These are phyloP conservation scores for Neotoxoptera formosana DNA, from an alignment of 1,140 invertebrate genomes.

Conservation along the genomic window DNA sequence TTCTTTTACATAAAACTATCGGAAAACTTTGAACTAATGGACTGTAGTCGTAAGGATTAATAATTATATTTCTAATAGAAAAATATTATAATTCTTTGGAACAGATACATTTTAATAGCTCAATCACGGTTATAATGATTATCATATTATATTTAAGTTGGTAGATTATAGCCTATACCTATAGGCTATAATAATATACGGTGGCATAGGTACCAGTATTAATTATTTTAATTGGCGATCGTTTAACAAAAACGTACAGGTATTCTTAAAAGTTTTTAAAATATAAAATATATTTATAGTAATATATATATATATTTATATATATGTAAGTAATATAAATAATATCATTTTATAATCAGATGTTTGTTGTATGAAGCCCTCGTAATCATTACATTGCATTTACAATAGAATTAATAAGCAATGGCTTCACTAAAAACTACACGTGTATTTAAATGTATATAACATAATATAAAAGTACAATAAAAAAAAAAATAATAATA, in stretches of 20 bases:
- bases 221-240: not conserved
- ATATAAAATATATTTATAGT: not conserved
- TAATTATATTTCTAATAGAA: no score
- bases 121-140: not conserved
- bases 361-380: conserved; percentile 19
- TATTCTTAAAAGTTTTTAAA: not conserved
- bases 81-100: no score
- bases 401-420: not conserved
- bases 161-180: not conserved
- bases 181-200: not conserved
- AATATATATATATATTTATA: no score
- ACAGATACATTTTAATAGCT: not conserved
- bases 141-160: not conserved
- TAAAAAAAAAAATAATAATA: no score
- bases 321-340: conserved; percentile 11
- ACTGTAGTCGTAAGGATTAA: no score
- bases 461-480: not conserved
- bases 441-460: not conserved
- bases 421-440: conserved; percentile 17
- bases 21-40: no score
- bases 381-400: conserved; percentile 8
- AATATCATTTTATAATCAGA: not conserved
- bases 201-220: not conserved
- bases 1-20: no score
- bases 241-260: not conserved